Evolutionary conservation across 2,888 invertebrate genomes (phyloP).

Genomic region (Ectropis crepuscularia): DNA sequence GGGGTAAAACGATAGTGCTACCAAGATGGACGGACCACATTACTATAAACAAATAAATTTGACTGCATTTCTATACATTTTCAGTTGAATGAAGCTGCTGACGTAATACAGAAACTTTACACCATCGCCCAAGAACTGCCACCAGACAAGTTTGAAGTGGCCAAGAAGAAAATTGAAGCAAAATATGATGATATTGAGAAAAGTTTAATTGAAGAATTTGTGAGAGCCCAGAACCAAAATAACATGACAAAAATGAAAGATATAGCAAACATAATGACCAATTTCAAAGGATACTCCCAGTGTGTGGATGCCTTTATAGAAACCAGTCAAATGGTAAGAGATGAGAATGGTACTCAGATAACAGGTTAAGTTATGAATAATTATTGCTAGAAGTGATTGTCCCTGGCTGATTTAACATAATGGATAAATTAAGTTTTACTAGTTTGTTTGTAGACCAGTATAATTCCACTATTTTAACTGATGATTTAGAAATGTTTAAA

Average conservation of each 20-base stretch:
- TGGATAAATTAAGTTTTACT: too few species aligned
- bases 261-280: constrained; percentile 95
- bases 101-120: constrained; percentile 98
- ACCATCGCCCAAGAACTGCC: constrained; percentile 98
- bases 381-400: too few species aligned
- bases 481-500: too few species aligned
- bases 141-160: constrained; percentile 92
- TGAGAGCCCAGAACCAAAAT: constrained; percentile 93
- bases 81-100: constrained; percentile 96
- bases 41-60: too few species aligned
- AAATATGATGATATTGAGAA: constrained; percentile 96
- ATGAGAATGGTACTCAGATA: neutral
- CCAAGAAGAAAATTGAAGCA: constrained; percentile 92
- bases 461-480: too few species aligned
- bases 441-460: too few species aligned
- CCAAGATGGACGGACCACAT: too few species aligned
- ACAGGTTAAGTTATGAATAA: neutral
- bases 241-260: constrained; percentile 96
- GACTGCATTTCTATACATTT: constrained; percentile 41
- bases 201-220: constrained; percentile 97
- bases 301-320: constrained; percentile 99
- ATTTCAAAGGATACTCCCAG: constrained; percentile 98
- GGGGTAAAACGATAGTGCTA: too few species aligned
- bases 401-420: too few species aligned
- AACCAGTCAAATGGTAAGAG: constrained; percentile 94